Percentiles rank a stretch among this genome's conserved stretches.
These are phyloP conservation scores for Tiphia femorata DNA, from an alignment of 2,888 invertebrate genomes.

Conservation along the genomic window DNA sequence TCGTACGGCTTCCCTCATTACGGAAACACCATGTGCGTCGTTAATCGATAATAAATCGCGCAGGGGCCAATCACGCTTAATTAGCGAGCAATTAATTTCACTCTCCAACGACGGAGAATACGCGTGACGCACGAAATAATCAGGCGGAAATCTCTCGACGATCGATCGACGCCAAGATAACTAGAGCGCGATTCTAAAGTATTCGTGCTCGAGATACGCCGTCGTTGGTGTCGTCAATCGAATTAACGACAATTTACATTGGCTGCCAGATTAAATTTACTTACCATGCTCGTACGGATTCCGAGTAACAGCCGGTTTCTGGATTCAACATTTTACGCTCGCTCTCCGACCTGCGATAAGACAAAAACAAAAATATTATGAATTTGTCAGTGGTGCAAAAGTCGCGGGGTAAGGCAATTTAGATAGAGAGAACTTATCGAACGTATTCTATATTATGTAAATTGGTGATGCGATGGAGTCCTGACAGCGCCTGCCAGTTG, in stretches of 20 bases:
- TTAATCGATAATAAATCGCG: no score
- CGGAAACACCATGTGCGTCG: no score
- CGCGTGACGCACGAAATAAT: background rate
- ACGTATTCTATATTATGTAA: no score
- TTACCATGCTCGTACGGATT: conserved; percentile 67
- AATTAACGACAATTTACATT: background rate
- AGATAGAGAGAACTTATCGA: no score
- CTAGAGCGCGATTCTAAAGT: background rate
- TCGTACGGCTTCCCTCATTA: no score
- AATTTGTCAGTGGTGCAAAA: no score
- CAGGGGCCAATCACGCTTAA: background rate
- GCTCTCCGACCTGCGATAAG: conserved; percentile 63
- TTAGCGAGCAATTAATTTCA: background rate
- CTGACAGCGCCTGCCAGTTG: no score
- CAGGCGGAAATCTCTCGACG: background rate
- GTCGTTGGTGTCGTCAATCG: no score
- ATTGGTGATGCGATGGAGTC: no score
- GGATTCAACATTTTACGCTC: conserved; percentile 67
- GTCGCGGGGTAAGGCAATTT: no score
- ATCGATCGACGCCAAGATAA: background rate
- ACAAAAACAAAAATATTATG: no score
- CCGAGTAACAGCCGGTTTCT: conserved; percentile 65
- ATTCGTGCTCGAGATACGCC: no score
- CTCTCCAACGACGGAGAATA: background rate
- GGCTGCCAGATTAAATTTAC: conserved; percentile 29